Evolutionary conservation across 2,888 invertebrate species (phyloP), one percentile per base, ranked within the genome.

Genomic region (Phaedon cochleariae): DNA sequence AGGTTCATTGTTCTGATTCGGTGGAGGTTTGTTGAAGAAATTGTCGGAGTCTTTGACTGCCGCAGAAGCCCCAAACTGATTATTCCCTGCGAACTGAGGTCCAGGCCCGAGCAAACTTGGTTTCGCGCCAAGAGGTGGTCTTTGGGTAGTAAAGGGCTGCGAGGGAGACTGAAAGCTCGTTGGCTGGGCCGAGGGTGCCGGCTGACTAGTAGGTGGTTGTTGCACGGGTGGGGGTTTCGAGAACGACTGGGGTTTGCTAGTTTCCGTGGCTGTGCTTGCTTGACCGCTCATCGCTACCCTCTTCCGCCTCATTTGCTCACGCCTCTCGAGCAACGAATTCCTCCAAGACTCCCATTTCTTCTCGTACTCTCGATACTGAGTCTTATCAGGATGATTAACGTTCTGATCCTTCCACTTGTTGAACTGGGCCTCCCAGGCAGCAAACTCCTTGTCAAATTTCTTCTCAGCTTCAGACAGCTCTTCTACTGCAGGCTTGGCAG

Each of bases 401-500:
- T 97, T 97, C 78, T 95, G 93, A 69, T 90, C 89, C 80, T 93
- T 94, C 97, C 97, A 97, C 75, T 92, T 92, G 76, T 92, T 90
- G 81, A 96, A 96, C 81, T 96, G 94, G 73, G 92, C 89, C 83
- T 96, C 95, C 96, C 96, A 97, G 78, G 94, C 91, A 76, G 90
- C 88, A 81, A 96, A 96, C 82, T 96, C 94, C 68, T 91, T 90
- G 79, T 95, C 94, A 84, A 97, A 97, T 65, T 91, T 90, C 81
- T 90, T 90, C 82, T 96, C 95, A 75, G 94, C 93, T 73, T 88
- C 87, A 0, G 86, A 85, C 45, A 87, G 69, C 66, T 82, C 82
- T 64, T 84, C 83, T n/a, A 73, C 64, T 29, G 74, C 76, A 26
- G 62, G 60, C 46, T 65, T 66, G 2, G 59, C 22, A 15, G 45